phyloP scores from a whole-genome alignment of 2,888 invertebrate genomes.

The Hipparchia semele region DNA sequence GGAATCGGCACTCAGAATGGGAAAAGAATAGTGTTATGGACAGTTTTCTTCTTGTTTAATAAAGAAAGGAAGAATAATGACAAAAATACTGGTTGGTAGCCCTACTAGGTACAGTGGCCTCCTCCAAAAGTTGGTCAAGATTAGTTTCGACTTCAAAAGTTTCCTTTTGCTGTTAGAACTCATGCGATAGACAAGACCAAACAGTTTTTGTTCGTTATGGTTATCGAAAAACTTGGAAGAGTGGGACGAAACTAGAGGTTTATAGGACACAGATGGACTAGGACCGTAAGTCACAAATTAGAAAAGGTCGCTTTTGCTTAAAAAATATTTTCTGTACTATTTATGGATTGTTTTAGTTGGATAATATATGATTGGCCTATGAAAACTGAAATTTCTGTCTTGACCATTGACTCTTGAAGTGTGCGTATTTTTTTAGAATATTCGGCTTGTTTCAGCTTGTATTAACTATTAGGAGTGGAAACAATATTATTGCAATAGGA shows the following conservation, averaged over 20 bases:
- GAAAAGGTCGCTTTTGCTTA: neutral
- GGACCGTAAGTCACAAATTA: constrained; percentile 31
- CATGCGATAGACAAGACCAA: constrained; percentile 41
- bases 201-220: constrained; percentile 47
- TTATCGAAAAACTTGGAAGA: constrained; percentile 47
- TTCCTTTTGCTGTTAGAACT: constrained; percentile 42
- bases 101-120: constrained; percentile 34
- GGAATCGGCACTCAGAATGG: too few relatives aligned
- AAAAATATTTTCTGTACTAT: too few relatives aligned
- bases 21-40: too few relatives aligned
- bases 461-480: too few relatives aligned
- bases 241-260: constrained; percentile 39
- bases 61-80: neutral
- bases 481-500: too few relatives aligned
- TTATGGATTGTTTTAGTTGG: too few relatives aligned
- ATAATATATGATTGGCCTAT: too few relatives aligned
- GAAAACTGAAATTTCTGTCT: too few relatives aligned
- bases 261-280: constrained; percentile 41
- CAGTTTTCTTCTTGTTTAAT: neutral
- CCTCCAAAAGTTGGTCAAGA: constrained; percentile 40
- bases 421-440: too few relatives aligned
- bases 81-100: neutral
- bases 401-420: too few relatives aligned
- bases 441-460: too few relatives aligned
- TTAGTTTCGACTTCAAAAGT: constrained; percentile 42